Conservation (phyloP, 2,797 vertebrate species). For the Hozukius guyotensis region DNA sequence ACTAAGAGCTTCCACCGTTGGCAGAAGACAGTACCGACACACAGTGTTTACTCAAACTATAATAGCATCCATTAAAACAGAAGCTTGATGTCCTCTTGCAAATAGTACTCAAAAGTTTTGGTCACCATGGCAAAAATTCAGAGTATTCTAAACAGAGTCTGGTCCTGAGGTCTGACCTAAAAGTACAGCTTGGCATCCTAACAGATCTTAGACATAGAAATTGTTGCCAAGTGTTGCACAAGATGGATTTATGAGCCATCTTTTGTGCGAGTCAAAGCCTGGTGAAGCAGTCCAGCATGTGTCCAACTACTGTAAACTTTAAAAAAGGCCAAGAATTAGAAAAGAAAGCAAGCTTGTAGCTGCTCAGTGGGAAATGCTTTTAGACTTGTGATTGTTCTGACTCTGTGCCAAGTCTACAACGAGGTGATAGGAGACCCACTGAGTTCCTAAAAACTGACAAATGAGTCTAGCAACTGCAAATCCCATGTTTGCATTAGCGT, state of each 20-base stretch:
- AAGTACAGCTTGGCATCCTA: conserved; percentile 8
- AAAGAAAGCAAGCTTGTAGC: conserved; percentile 10
- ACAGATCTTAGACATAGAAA: not conserved
- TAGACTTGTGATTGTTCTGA: conserved; percentile 20
- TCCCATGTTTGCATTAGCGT: conserved; percentile 29
- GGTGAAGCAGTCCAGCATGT: conserved; percentile 3
- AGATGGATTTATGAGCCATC: conserved; percentile 3
- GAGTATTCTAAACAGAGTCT: not conserved
- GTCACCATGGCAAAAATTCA: conserved; percentile 10
- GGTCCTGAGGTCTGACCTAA: not conserved
- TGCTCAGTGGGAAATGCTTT: conserved; percentile 31
- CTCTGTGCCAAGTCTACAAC: conserved; percentile 28
- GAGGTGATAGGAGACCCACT: conserved; percentile 27
- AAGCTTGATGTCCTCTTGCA: conserved; percentile 19
- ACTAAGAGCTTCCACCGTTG: not conserved
- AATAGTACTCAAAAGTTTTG: not conserved
- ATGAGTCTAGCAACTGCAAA: conserved; percentile 9
- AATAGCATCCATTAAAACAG: conserved; percentile 15
- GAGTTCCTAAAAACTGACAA: conserved; percentile 48
- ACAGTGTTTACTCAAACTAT: not conserved
- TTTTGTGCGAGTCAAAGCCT: conserved; percentile 25
- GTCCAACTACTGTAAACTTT: conserved; percentile 26
- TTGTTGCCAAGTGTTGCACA: conserved; percentile 2
- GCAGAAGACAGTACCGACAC: not conserved
- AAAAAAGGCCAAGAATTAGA: conserved; percentile 26